Percentiles rank a stretch among this genome's conserved stretches.
Conservation (phyloP, 2,888 invertebrate genomes). For the Augochlorella aurata region DNA sequence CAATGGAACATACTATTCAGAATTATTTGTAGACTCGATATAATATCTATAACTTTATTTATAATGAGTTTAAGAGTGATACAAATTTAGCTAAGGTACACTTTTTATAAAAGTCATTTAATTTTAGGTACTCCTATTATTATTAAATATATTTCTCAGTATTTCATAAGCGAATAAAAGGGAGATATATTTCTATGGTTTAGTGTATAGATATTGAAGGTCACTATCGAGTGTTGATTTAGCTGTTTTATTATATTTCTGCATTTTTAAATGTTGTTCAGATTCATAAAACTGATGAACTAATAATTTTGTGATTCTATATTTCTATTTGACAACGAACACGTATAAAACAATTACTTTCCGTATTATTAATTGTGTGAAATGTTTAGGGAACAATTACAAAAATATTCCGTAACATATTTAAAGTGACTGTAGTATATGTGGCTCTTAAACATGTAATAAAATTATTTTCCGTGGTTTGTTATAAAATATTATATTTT, state of each 20-base stretch:
- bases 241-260: background rate
- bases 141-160: slow-evolving; percentile 23
- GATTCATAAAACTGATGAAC: background rate
- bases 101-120: slow-evolving; percentile 29
- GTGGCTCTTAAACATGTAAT: background rate
- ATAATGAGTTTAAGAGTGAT: slow-evolving; percentile 9
- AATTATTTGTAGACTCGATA: slow-evolving; percentile 27
- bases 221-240: slow-evolving; percentile 21
- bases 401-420: slow-evolving; percentile 12
- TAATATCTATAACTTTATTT: slow-evolving; percentile 20
- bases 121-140: slow-evolving; percentile 21
- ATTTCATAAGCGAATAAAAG: slow-evolving; percentile 19
- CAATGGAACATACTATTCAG: slow-evolving; percentile 17
- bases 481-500: slow-evolving; percentile 24
- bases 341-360: slow-evolving; percentile 4
- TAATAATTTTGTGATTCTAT: background rate
- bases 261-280: slow-evolving; percentile 12
- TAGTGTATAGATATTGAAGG: slow-evolving; percentile 4
- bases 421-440: slow-evolving; percentile 7
- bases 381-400: slow-evolving; percentile 20
- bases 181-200: slow-evolving; percentile 29
- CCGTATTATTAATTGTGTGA: slow-evolving; percentile 16
- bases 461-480: slow-evolving; percentile 34
- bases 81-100: slow-evolving; percentile 5
- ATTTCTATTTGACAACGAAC: background rate